Conservation (phyloP, 2,888 invertebrate species). For the Xestoiulus laeticollis region DNA sequence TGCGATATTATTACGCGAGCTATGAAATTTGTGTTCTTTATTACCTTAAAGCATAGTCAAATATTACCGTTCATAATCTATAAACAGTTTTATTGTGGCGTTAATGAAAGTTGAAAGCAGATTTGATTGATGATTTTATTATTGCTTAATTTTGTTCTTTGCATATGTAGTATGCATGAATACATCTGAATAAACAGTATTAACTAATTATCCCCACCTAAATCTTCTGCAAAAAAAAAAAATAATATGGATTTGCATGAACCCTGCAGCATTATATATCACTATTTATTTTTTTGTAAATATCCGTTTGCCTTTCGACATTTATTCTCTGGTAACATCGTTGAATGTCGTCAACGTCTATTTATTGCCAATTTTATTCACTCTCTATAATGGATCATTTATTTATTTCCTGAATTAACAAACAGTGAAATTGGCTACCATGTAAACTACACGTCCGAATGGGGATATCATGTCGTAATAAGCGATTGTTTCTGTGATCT, state of each 20-base stretch:
- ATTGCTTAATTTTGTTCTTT: background rate
- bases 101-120: background rate
- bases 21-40: background rate
- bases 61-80: background rate
- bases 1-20: background rate
- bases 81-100: background rate
- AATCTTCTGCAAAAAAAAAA: background rate
- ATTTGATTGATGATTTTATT: background rate
- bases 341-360: constrained; percentile 4
- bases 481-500: constrained; percentile 34
- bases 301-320: background rate
- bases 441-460: background rate
- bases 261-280: background rate
- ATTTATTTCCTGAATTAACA: background rate
- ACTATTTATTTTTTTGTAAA: background rate
- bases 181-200: background rate
- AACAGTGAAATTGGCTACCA: background rate
- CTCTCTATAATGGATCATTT: background rate
- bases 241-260: background rate
- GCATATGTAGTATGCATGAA: background rate
- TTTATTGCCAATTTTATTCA: background rate
- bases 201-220: background rate
- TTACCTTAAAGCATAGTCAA: background rate
- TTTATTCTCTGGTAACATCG: constrained; percentile 9
- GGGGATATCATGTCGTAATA: background rate